Evolutionary conservation across 2,888 invertebrate species (phyloP), one percentile per base, ranked within the genome.

Genomic region (Eupithecia abbreviata): DNA sequence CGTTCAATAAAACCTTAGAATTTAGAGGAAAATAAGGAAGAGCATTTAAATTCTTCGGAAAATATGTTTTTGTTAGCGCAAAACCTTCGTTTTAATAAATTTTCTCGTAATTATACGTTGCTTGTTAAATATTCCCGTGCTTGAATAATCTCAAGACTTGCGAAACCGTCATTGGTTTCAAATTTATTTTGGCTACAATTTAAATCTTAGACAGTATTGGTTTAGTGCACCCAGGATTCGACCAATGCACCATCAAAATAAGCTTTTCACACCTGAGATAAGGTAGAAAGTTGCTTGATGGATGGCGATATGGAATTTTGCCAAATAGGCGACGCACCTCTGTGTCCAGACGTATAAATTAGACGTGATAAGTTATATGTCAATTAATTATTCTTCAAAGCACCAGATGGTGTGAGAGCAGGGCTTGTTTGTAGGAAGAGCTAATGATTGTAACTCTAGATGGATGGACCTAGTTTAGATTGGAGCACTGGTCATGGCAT

Each of bases 341-440:
- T 90, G 90, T 90, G 90, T 91, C 88, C 91, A 92, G 92, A 94
- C 93, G 91, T 91, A 94, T 95, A 94, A 94, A 95, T 95, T 95
- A 93, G 83, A 92, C 87, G 91, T 94, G 94, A 95, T 95, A 94
- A 94, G 95, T 94, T 90, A 92, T 93, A 90, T 91, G 94, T 92
- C 94, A 95, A 94, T 95, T 94, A 94, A 94, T 94, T 93, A 94
- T 93, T 94, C 94, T 94, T 94, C 94, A 94, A 95, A 94, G 94
- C 90, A 88, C 92, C 94, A 94, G 92, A 91, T 95, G 94, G 93
- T 90, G 88, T 84, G 88, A 88, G 85, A 62, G 30, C 62, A 30
- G 6, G 12, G 85, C 84, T 85, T 85, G 86, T 84, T 84, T 87
- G 85, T 85, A 91, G 91, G 92, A 93, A 91, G 81, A 80, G 80